These are phyloP conservation scores for Lasioglossum leucozonium DNA, from an alignment of 2,888 invertebrate genomes.

Conservation along the genomic window DNA sequence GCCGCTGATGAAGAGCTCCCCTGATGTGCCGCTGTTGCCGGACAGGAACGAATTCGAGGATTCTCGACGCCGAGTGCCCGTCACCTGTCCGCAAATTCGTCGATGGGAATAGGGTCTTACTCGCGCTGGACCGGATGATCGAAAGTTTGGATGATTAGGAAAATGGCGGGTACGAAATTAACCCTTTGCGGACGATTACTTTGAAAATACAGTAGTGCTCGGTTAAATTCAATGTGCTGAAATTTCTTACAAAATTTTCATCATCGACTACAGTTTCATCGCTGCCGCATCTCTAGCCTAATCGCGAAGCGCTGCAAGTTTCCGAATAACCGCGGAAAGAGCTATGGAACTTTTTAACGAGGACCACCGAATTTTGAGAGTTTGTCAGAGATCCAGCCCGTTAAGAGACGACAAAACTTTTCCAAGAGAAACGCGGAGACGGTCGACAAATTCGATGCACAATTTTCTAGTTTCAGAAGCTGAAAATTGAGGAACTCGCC, in stretches of 20 bases:
- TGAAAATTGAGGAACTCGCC: background rate
- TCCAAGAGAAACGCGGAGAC: background rate
- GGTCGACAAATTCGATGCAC: background rate
- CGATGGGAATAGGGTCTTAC: conserved; percentile 6
- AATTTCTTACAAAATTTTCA: no score
- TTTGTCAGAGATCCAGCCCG: background rate
- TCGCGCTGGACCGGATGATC: background rate
- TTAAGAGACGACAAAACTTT: background rate
- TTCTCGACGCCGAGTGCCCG: conserved; percentile 76
- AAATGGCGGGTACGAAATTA: background rate
- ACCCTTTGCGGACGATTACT: no score
- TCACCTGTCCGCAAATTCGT: conserved; percentile 54
- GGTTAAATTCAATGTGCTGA: no score
- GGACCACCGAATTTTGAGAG: background rate
- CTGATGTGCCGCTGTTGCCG: conserved; percentile 84
- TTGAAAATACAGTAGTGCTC: no score
- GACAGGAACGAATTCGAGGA: conserved; percentile 79
- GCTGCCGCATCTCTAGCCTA: no score
- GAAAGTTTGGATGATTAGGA: background rate
- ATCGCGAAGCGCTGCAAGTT: background rate
- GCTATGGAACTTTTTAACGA: conserved; percentile 20
- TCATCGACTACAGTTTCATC: background rate
- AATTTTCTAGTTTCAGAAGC: background rate
- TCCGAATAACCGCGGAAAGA: background rate
- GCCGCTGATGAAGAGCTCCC: conserved; percentile 84